Percentiles rank a stretch among this genome's conserved stretches.
phyloP scores from a whole-genome alignment of 2,797 vertebrate genomes.

The Prionace glauca region DNA sequence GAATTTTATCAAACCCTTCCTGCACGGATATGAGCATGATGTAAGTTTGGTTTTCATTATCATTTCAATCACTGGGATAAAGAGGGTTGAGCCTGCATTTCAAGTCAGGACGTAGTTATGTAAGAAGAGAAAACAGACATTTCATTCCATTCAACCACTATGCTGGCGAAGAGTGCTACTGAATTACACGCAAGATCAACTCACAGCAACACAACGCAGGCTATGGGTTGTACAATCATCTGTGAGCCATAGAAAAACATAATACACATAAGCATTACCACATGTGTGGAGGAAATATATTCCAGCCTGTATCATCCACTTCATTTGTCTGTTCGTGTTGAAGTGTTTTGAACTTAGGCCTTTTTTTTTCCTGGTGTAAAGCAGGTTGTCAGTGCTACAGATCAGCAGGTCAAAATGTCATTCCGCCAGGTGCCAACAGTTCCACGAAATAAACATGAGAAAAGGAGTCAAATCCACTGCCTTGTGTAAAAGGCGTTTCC shows the following conservation, averaged over 20 bases:
- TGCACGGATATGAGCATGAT: not conserved
- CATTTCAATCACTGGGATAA: conserved; percentile 33
- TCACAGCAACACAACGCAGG: conserved; percentile 66
- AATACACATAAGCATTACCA: conserved; percentile 75
- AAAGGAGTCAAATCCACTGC: not conserved
- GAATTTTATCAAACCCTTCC: conserved; percentile 29
- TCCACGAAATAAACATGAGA: not conserved
- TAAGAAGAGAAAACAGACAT: conserved; percentile 65
- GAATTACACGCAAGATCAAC: conserved; percentile 71
- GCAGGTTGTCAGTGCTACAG: not conserved
- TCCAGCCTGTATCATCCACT: conserved; percentile 56
- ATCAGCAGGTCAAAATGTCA: not conserved
- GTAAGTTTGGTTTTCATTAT: conserved; percentile 34
- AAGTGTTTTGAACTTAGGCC: not conserved
- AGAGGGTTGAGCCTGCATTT: not conserved
- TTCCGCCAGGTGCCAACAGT: not conserved
- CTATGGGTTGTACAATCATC: conserved; percentile 55
- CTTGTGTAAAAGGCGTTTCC: too few species aligned
- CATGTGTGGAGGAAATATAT: conserved; percentile 62
- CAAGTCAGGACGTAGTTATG: conserved; percentile 56
- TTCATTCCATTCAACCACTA: conserved; percentile 67
- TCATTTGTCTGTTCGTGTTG: conserved; percentile 32
- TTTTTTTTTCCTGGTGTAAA: conserved; percentile 10
- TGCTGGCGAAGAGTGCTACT: conserved; percentile 72
- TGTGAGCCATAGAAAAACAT: conserved; percentile 60